Conservation (phyloP, 2,113 vertebrate species). For the Petrocephalus zakoni region DNA sequence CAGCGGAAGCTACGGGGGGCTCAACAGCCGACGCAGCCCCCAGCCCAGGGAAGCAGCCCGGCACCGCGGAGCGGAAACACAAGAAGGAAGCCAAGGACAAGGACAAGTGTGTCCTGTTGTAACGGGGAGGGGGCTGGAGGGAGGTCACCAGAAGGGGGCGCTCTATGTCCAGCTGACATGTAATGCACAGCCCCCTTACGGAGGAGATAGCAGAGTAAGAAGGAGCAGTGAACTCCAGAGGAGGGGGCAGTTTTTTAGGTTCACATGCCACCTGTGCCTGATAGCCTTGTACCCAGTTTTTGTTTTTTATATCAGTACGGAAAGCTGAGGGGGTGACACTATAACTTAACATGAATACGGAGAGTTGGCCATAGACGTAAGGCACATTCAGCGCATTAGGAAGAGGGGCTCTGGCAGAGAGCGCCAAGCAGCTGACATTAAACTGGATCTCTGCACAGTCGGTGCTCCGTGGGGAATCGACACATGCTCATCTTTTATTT, state of each 20-base stretch:
- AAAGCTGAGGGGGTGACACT: slow-evolving; percentile 57
- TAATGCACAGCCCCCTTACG: slow-evolving; percentile 47
- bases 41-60: slow-evolving; percentile 77
- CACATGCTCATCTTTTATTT: slow-evolving; percentile 41
- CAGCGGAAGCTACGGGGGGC: slow-evolving; percentile 43
- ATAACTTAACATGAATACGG: slow-evolving; percentile 58
- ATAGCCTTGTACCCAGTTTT: slow-evolving; percentile 58
- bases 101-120: slow-evolving; percentile 84
- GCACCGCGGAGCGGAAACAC: slow-evolving; percentile 75
- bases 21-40: slow-evolving; percentile 57
- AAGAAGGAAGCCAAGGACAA: slow-evolving; percentile 83
- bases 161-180: slow-evolving; percentile 49
- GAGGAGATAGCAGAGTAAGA: slow-evolving; percentile 33
- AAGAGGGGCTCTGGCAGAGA: slow-evolving; percentile 62
- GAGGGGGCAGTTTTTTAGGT: slow-evolving; percentile 44
- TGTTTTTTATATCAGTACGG: slow-evolving; percentile 41
- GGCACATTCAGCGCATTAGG: slow-evolving; percentile 63
- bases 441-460: slow-evolving; percentile 57
- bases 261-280: slow-evolving; percentile 94
- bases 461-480: slow-evolving; percentile 34
- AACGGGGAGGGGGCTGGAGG: slow-evolving; percentile 50
- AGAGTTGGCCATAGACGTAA: slow-evolving; percentile 71
- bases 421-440: slow-evolving; percentile 26
- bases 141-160: slow-evolving; percentile 16
- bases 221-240: slow-evolving; percentile 11